These are phyloP conservation scores for Cryptus armator DNA, from an alignment of 2,888 invertebrate species.

Conservation along the genomic window DNA sequence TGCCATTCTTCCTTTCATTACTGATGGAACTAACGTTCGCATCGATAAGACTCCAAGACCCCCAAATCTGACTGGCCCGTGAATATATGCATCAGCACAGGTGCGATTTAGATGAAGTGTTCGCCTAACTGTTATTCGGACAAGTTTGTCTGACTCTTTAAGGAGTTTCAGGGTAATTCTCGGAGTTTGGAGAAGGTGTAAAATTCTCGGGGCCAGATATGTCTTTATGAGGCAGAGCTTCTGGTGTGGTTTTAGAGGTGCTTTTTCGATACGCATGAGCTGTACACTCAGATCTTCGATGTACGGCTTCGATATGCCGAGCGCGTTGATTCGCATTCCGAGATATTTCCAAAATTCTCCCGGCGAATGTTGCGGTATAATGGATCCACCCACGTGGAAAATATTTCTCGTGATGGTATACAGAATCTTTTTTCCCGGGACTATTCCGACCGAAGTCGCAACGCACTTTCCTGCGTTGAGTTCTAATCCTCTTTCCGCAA, in stretches of 20 bases:
- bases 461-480: slow-evolving; percentile 59
- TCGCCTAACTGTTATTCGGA: slow-evolving; percentile 11
- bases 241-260: slow-evolving; percentile 50
- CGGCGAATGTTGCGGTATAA: no score
- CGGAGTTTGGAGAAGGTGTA: slow-evolving; percentile 8
- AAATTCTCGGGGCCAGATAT: not conserved
- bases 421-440: no score
- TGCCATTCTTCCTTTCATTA: not conserved
- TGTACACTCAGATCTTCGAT: no score
- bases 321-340: no score
- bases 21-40: not conserved
- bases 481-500: slow-evolving; percentile 45
- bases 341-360: no score
- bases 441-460: no score
- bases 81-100: slow-evolving; percentile 28
- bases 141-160: slow-evolving; percentile 39
- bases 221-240: slow-evolving; percentile 16
- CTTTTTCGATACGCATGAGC: no score
- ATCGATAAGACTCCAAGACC: slow-evolving; percentile 17
- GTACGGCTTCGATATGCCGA: no score
- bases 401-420: no score
- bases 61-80: not conserved
- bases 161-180: not conserved
- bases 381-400: no score
- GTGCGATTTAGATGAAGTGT: slow-evolving; percentile 19